A percentile compares a stretch with the other conserved stretches of the same genome.
Conservation (phyloP, 1,140 invertebrate genomes). For the Drosophila equinoxialis region DNA sequence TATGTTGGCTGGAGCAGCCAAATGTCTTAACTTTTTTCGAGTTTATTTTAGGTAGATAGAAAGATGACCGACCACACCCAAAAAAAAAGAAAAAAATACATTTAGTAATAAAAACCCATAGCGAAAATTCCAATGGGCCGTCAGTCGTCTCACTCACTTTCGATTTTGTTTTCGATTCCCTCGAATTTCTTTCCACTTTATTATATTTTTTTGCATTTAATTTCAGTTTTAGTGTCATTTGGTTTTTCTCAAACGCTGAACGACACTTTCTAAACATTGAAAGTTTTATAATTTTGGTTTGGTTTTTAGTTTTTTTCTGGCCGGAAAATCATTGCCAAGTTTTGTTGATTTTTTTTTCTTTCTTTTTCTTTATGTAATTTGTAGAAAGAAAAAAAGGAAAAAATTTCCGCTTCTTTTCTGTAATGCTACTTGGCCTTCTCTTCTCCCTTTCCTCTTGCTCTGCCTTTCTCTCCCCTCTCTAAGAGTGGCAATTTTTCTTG, state of each 20-base stretch:
- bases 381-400: not conserved
- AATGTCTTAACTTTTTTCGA: not conserved
- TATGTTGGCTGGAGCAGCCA: not conserved
- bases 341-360: slow-evolving; percentile 8
- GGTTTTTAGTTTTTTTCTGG: not conserved
- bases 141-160: slow-evolving; percentile 41
- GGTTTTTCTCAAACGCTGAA: slow-evolving; percentile 20
- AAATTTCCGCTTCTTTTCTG: slow-evolving; percentile 15
- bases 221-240: slow-evolving; percentile 52
- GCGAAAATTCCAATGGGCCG: slow-evolving; percentile 45
- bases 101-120: slow-evolving; percentile 29
- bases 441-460: not conserved
- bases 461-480: slow-evolving; percentile 17
- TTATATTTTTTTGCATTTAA: slow-evolving; percentile 45
- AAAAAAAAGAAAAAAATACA: slow-evolving; percentile 36
- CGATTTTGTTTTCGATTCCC: slow-evolving; percentile 65
- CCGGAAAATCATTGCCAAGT: slow-evolving; percentile 62
- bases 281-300: slow-evolving; percentile 33
- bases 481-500: slow-evolving; percentile 29
- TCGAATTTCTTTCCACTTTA: slow-evolving; percentile 56
- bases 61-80: slow-evolving; percentile 50
- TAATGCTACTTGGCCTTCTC: slow-evolving; percentile 14
- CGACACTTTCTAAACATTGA: slow-evolving; percentile 60
- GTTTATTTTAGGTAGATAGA: slow-evolving; percentile 5
- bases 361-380: slow-evolving; percentile 47